Evolutionary conservation across 2,888 invertebrate genomes (phyloP), one percentile per base, ranked within the genome.

Genomic region (Pollenia griseotomentosa): DNA sequence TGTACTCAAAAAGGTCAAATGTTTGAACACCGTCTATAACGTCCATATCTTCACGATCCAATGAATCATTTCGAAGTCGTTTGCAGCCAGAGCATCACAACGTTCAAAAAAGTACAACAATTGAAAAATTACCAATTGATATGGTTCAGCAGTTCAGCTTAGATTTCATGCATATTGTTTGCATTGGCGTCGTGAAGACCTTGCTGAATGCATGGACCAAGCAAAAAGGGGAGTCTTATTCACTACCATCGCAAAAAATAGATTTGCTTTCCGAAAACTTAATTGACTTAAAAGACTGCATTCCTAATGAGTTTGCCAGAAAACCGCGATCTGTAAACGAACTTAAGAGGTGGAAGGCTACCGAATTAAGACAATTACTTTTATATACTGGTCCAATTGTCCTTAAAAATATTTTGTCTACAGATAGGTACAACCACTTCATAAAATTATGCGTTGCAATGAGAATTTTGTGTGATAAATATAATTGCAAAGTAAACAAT

Each of bases 391-490:
- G 74, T 12, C 75, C 82, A n/a, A 8, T 57, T 55, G 12, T 74
- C 10, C 44, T 79, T 11, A 73, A 59, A 51, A 44, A 59, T 12
- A 61, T 84, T 48, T 65, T 84, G 42, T 55, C 73, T 14, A 7
- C 44, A 68, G 84, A 85, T 42, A 70, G 74, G 79, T 84, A 73
- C 57, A 5, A 23, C 6, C 79, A 84, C 53, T 79, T 84, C 48
- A 9, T 84, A 46, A 55, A 55, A 63, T 68, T 85, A 33, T 85
- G 77, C 23, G 19, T 82, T 12, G 75, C 59, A 5, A 16, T 68
- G 14, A 59, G 75, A 81, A 75, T 80, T 53, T 68, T 84, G 48
- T 53, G 68, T 46, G 53, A 80, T 9, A 46, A 42, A 16, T 44
- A 74, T 6, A 44, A 70, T 53, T 55, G 5, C 7, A n/a, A 74